A percentile compares a stretch with the other conserved stretches of the same genome.
Evolutionary conservation across 2,888 invertebrate species (phyloP).

Genomic region (Pomacea canaliculata): DNA sequence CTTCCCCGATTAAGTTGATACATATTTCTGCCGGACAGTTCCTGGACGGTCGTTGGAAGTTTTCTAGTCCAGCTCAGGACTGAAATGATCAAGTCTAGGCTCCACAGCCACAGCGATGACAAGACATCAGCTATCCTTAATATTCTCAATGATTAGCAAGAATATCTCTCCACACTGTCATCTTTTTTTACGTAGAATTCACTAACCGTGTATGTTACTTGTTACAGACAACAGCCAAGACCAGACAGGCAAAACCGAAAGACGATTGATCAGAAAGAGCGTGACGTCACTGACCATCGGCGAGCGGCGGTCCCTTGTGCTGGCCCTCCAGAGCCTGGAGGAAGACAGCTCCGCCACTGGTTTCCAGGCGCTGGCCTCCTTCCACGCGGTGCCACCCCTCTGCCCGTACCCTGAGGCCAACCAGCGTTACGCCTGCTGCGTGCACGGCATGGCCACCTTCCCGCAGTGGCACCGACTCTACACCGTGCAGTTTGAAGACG

Average conservation of each 20-base stretch:
- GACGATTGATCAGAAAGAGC: conserved; percentile 27
- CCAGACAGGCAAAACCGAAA: conserved; percentile 17
- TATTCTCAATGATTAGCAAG: too few relatives aligned
- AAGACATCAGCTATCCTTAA: too few relatives aligned
- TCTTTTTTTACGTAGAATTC: not conserved
- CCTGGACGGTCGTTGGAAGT: too few relatives aligned
- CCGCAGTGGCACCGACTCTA: conserved; percentile 44
- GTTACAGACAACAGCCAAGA: conserved; percentile 21
- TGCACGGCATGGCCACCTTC: conserved; percentile 44
- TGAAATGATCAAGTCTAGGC: too few relatives aligned
- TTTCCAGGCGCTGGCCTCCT: conserved; percentile 40
- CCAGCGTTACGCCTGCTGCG: conserved; percentile 39
- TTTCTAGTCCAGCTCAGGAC: too few relatives aligned
- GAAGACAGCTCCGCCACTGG: conserved; percentile 40
- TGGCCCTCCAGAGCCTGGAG: conserved; percentile 34
- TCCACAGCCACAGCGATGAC: too few relatives aligned
- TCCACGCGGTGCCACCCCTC: conserved; percentile 41
- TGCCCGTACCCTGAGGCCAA: conserved; percentile 38
- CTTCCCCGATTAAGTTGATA: too few relatives aligned
- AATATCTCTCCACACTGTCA: too few relatives aligned
- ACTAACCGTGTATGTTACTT: not conserved
- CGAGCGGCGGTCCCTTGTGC: conserved; percentile 33
- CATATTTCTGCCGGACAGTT: too few relatives aligned
- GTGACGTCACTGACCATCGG: conserved; percentile 26
- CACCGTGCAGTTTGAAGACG: conserved; percentile 41